These are phyloP conservation scores for Electrophaes corylata DNA, from an alignment of 2,888 invertebrate species.

Conservation along the genomic window DNA sequence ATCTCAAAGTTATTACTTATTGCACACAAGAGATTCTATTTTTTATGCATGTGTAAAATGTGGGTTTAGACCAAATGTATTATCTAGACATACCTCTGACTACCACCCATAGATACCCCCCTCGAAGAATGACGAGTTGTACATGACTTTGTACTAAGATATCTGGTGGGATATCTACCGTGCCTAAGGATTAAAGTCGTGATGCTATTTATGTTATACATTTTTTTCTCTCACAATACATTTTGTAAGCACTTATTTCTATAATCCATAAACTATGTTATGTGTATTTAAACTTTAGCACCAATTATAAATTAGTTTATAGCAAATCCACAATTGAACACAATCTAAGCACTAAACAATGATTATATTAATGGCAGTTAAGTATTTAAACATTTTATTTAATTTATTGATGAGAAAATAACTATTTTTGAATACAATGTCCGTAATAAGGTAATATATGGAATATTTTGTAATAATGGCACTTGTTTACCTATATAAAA, in stretches of 20 bases:
- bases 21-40: not conserved
- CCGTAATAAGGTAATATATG: not conserved
- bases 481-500: not conserved
- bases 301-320: conserved; percentile 34
- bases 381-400: not conserved
- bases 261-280: conserved; percentile 2
- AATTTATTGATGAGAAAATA: not conserved
- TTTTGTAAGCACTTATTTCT: not conserved
- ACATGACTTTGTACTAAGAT: no score
- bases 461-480: not conserved
- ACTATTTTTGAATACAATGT: not conserved
- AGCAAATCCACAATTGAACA: conserved; percentile 47
- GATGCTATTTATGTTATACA: no score
- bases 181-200: no score
- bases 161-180: no score
- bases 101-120: no score
- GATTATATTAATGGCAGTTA: conserved; percentile 67
- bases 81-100: no score
- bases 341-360: conserved; percentile 70
- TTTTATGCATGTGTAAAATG: not conserved
- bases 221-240: not conserved
- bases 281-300: conserved; percentile 43
- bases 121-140: no score
- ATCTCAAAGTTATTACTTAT: not conserved
- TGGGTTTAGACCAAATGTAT: no score